phyloP scores from a whole-genome alignment of 1,140 invertebrate species.

The Pseudomyrmex concolor region DNA sequence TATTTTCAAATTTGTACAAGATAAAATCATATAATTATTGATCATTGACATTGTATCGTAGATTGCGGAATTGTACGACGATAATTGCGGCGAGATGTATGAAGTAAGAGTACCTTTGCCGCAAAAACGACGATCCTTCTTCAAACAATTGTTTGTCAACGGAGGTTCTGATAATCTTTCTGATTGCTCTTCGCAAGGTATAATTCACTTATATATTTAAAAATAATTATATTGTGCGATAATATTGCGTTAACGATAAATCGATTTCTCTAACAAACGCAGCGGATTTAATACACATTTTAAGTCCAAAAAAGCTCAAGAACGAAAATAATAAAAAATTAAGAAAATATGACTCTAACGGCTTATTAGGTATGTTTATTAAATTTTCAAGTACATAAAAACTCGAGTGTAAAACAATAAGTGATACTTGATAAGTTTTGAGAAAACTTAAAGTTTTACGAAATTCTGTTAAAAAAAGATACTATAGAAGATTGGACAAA shows the following conservation, averaged over 20 bases:
- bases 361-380: constrained; percentile 34
- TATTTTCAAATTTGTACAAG: background rate
- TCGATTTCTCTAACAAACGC: background rate
- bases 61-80: constrained; percentile 77
- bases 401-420: no score
- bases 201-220: background rate
- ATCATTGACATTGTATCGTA: constrained; percentile 23
- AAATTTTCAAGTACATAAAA: constrained; percentile 6
- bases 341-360: constrained; percentile 13
- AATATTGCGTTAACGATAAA: background rate
- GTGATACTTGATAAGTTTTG: no score
- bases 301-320: background rate
- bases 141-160: constrained; percentile 78
- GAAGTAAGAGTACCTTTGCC: constrained; percentile 73
- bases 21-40: constrained; percentile 12
- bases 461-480: no score
- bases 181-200: constrained; percentile 77
- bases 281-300: constrained; percentile 51
- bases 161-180: constrained; percentile 69
- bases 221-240: background rate
- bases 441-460: no score
- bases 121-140: constrained; percentile 77
- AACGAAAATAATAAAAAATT: constrained; percentile 23
- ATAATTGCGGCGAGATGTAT: constrained; percentile 79
- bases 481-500: no score